Evolutionary conservation across 2,113 vertebrate genomes (phyloP).

Genomic region (Melanostigma gelatinosum): DNA sequence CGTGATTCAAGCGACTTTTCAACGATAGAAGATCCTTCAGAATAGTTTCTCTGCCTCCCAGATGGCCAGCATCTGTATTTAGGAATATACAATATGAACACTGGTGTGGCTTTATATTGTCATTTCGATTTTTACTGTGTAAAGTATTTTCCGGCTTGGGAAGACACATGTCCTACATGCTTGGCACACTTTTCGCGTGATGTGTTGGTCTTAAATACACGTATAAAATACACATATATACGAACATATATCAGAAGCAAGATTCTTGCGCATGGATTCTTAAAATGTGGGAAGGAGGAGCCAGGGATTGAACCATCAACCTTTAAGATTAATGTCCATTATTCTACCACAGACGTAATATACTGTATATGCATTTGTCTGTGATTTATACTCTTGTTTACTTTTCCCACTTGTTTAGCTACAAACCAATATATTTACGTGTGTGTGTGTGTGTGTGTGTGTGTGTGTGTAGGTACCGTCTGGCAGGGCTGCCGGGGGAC

Average conservation of each 20-base stretch:
- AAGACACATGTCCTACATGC: too few relatives aligned
- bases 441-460: constrained; percentile 9
- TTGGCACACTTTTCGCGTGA: background rate
- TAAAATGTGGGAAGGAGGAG: background rate
- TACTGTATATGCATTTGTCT: background rate
- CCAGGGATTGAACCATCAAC: background rate
- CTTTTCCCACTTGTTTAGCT: background rate
- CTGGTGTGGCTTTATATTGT: background rate
- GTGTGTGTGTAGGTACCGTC: constrained; percentile 87
- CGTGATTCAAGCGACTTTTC: constrained; percentile 1
- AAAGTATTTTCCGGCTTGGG: background rate
- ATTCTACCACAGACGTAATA: background rate
- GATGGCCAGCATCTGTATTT: background rate
- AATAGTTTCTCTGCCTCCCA: background rate
- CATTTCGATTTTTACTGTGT: background rate
- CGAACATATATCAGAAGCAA: background rate
- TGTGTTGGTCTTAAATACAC: background rate
- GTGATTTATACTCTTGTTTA: background rate
- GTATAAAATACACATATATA: background rate
- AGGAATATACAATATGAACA: background rate
- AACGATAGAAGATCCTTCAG: background rate
- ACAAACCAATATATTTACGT: constrained; percentile 5
- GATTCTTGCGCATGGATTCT: background rate
- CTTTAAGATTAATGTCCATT: background rate
- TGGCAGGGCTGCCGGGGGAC: constrained; percentile 93